A percentile compares a stretch with the other conserved stretches of the same genome.
phyloP scores from a whole-genome alignment of 2,797 vertebrate species.

The Eremophila alpestris region DNA sequence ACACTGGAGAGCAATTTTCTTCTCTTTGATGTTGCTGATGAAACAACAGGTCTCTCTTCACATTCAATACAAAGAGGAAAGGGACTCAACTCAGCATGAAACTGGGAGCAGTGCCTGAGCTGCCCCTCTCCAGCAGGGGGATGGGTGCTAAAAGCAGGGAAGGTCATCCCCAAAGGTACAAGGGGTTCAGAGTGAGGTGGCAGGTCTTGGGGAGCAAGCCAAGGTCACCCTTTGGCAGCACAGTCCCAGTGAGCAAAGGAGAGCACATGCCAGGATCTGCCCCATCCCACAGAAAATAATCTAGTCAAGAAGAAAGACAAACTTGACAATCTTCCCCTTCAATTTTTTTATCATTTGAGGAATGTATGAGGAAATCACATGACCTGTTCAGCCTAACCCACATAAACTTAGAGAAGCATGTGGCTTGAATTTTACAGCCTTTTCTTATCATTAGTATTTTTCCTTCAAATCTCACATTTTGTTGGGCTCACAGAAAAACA shows the following conservation, averaged over 20 bases:
- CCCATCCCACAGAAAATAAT: neutral
- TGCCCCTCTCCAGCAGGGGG: neutral
- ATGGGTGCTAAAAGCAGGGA: neutral
- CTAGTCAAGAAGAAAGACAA: neutral
- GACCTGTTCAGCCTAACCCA: neutral
- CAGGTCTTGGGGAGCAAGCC: neutral
- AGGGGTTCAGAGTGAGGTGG: neutral
- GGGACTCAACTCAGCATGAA: neutral
- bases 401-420: neutral
- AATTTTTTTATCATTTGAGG: neutral
- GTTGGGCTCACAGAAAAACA: neutral
- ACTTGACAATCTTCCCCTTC: neutral
- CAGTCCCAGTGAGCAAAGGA: neutral
- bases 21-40: neutral
- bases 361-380: neutral
- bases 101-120: neutral
- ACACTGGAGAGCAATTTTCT: neutral
- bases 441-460: slow-evolving; percentile 45
- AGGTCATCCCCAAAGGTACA: neutral
- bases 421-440: neutral
- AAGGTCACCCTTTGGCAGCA: neutral
- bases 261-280: rapidly evolving
- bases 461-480: slow-evolving; percentile 12
- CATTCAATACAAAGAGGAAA: neutral
- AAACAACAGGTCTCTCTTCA: neutral